Conservation (phyloP, 2,797 vertebrate genomes). For the Anguilla pacifica region DNA sequence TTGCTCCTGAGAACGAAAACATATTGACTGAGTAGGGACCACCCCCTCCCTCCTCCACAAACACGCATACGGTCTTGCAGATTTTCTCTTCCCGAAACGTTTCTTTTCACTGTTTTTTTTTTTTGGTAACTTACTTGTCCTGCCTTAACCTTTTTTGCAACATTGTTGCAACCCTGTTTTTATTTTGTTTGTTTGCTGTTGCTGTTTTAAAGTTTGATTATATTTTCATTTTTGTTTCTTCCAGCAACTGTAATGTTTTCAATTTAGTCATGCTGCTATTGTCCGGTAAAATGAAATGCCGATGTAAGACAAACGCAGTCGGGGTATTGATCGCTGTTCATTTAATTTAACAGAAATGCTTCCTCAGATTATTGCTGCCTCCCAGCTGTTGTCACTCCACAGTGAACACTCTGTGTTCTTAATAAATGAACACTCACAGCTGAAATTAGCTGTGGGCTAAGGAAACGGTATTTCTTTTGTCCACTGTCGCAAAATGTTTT, state of each 20-base stretch:
- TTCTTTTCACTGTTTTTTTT: neutral
- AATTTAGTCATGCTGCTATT: conserved; percentile 2
- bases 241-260: neutral
- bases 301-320: neutral
- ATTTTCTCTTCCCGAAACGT: neutral
- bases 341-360: conserved; percentile 13
- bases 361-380: conserved; percentile 17
- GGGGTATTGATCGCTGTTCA: neutral
- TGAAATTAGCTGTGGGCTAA: neutral
- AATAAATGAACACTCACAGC: neutral
- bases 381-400: conserved; percentile 5
- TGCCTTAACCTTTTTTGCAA: neutral
- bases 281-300: neutral
- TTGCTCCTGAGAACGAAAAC: neutral
- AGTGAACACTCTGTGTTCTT: neutral
- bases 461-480: neutral
- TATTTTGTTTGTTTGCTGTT: neutral
- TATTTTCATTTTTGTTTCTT: neutral
- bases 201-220: neutral
- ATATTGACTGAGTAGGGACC: neutral
- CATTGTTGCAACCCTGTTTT: neutral
- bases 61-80: neutral
- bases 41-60: neutral
- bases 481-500: neutral
- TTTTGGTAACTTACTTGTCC: neutral